These are phyloP conservation scores for Ashinkailepas kermadecensis DNA, from an alignment of 2,888 invertebrate genomes.

Conservation along the genomic window DNA sequence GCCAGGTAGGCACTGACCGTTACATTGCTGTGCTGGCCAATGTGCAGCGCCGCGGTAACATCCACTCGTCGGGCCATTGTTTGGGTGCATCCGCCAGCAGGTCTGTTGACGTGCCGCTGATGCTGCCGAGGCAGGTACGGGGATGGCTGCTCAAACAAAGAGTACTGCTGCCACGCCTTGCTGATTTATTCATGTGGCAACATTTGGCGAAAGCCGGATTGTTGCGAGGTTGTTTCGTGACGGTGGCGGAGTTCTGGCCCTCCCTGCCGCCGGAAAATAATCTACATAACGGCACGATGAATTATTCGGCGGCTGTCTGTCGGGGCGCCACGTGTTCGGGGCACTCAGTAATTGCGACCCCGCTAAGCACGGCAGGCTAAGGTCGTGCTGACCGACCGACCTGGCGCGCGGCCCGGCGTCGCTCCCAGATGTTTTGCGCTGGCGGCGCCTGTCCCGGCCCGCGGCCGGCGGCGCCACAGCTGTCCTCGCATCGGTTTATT, in stretches of 20 bases:
- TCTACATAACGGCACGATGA: not conserved
- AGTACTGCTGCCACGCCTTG: not conserved
- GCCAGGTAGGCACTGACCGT: no score
- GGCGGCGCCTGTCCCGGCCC: not conserved
- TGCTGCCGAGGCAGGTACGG: no score
- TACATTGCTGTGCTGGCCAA: no score
- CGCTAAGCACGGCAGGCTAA: not conserved
- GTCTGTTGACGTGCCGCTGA: no score
- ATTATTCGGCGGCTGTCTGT: not conserved
- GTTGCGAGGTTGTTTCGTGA: not conserved
- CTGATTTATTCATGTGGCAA: not conserved
- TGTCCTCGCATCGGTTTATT: not conserved
- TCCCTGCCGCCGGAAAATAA: not conserved
- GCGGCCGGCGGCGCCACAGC: not conserved
- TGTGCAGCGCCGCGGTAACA: no score
- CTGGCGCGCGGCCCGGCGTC: not conserved
- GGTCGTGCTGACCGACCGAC: not conserved
- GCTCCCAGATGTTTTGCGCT: not conserved
- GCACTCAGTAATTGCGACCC: not conserved
- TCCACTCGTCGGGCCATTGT: no score
- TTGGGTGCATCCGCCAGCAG: no score
- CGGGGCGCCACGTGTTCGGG: not conserved
- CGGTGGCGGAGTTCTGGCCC: not conserved
- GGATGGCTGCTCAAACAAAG: not conserved
- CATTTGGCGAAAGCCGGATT: not conserved